phyloP scores from a whole-genome alignment of 2,797 vertebrate species.

The Sebastes vulpes region DNA sequence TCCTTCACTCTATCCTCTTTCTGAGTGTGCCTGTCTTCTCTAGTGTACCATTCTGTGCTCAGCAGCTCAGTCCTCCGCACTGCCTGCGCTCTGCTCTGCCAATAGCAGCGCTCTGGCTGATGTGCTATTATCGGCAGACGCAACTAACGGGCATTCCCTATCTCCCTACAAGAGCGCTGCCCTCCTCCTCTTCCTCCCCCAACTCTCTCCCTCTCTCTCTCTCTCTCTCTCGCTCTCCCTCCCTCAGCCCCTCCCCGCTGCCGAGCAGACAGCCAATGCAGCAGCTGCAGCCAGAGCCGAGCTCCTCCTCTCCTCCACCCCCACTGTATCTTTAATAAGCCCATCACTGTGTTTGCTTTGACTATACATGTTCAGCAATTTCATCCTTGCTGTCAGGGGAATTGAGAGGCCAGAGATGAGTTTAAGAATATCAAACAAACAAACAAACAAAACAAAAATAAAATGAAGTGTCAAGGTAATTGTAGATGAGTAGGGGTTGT shows the following conservation, averaged over 20 bases:
- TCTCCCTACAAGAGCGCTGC: constrained; percentile 84
- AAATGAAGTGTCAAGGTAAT: neutral
- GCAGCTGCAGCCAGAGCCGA: constrained; percentile 54
- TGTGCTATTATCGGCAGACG: constrained; percentile 89
- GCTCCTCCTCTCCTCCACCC: constrained; percentile 77
- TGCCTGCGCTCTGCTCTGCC: constrained; percentile 70
- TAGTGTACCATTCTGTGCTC: constrained; percentile 73
- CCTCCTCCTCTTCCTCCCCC: constrained; percentile 55
- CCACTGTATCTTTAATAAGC: constrained; percentile 88
- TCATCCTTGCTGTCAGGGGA: constrained; percentile 39
- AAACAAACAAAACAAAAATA: neutral
- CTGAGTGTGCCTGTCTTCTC: constrained; percentile 49
- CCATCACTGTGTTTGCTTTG: constrained; percentile 86
- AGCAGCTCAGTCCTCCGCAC: constrained; percentile 71
- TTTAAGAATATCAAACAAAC: constrained; percentile 56
- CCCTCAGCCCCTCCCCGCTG: constrained; percentile 80
- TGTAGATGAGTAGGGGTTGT: neutral
- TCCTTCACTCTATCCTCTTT: constrained; percentile 17
- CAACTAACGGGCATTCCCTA: constrained; percentile 90
- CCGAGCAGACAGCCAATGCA: constrained; percentile 87
- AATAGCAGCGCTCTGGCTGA: constrained; percentile 79
- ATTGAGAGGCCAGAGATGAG: constrained; percentile 33
- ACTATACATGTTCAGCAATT: constrained; percentile 87
- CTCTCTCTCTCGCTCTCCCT: constrained; percentile 45
- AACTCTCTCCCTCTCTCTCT: constrained; percentile 59